These are phyloP conservation scores for Scarus forsteni DNA, from an alignment of 2,797 vertebrate genomes.

Conservation along the genomic window DNA sequence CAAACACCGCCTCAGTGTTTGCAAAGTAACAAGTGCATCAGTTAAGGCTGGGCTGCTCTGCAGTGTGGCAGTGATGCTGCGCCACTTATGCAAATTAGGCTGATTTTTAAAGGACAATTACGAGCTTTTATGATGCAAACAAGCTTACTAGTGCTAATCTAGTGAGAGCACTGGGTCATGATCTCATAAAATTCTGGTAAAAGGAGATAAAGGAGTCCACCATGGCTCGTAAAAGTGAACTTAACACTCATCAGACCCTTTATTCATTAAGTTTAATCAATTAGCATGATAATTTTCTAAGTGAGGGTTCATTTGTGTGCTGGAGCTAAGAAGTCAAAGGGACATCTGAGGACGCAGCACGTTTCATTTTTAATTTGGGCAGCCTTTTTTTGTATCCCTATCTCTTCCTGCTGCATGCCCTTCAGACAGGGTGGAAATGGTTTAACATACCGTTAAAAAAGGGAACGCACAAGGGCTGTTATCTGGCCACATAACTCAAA, in stretches of 20 bases:
- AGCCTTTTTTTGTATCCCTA: background rate
- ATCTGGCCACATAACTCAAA: slow-evolving; percentile 22
- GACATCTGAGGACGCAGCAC: slow-evolving; percentile 19
- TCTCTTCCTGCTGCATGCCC: slow-evolving; percentile 24
- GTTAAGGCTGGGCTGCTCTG: background rate
- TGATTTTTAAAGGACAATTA: slow-evolving; percentile 41
- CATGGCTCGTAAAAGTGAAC: slow-evolving; percentile 12
- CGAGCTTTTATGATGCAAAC: slow-evolving; percentile 17
- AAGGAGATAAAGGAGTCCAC: slow-evolving; percentile 7
- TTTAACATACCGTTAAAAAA: slow-evolving; percentile 29
- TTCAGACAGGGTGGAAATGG: slow-evolving; percentile 38
- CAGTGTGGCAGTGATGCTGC: background rate
- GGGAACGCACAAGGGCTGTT: background rate
- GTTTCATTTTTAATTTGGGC: slow-evolving; percentile 36
- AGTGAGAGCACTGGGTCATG: slow-evolving; percentile 21
- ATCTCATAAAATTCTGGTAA: slow-evolving; percentile 40
- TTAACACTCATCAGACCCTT: background rate
- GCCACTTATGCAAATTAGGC: slow-evolving; percentile 29
- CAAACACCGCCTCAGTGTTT: slow-evolving; percentile 29
- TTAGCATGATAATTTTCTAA: slow-evolving; percentile 13
- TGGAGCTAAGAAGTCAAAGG: slow-evolving; percentile 33
- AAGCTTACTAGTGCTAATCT: slow-evolving; percentile 31
- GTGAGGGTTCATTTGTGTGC: background rate
- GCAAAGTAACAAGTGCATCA: slow-evolving; percentile 17
- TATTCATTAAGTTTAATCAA: slow-evolving; percentile 24